A percentile compares a stretch with the other conserved stretches of the same genome.
Evolutionary conservation across 2,797 vertebrate species (phyloP).

Genomic region (Halcyon badia): DNA sequence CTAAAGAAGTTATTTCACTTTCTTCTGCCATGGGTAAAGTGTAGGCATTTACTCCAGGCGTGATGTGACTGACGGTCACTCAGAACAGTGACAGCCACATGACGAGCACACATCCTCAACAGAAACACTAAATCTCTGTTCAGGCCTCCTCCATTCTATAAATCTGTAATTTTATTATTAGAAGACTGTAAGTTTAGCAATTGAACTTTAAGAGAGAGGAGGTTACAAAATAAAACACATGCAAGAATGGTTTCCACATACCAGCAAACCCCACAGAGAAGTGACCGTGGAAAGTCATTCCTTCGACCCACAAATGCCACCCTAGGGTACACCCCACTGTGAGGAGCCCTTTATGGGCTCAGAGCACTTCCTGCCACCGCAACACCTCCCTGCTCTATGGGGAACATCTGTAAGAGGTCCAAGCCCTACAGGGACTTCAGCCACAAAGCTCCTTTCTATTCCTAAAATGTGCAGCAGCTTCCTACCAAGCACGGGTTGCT

Average conservation of each 20-base stretch:
- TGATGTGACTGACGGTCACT: not conserved
- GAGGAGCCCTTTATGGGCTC: not conserved
- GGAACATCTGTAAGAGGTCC: not conserved
- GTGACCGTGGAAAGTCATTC: not conserved
- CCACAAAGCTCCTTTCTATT: not conserved
- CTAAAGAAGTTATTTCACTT: not conserved
- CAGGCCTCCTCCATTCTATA: not conserved
- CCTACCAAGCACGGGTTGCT: not conserved
- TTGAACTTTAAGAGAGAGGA: not conserved
- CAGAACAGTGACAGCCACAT: not conserved
- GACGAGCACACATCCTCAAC: not conserved
- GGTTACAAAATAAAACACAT: not conserved
- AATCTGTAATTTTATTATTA: not conserved
- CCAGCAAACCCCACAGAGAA: rapidly evolving
- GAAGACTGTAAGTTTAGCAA: not conserved
- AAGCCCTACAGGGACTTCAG: not conserved
- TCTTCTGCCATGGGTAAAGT: not conserved
- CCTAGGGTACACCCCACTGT: rapidly evolving
- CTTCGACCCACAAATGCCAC: not conserved
- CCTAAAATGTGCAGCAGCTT: not conserved
- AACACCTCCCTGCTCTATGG: rapidly evolving
- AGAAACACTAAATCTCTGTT: not conserved
- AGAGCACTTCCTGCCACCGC: not conserved
- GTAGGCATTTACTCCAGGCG: not conserved
- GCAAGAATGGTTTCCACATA: rapidly evolving